Evolutionary conservation across 2,797 vertebrate species (phyloP), one percentile per base, ranked within the genome.

Genomic region (Sebastes steindachneri): DNA sequence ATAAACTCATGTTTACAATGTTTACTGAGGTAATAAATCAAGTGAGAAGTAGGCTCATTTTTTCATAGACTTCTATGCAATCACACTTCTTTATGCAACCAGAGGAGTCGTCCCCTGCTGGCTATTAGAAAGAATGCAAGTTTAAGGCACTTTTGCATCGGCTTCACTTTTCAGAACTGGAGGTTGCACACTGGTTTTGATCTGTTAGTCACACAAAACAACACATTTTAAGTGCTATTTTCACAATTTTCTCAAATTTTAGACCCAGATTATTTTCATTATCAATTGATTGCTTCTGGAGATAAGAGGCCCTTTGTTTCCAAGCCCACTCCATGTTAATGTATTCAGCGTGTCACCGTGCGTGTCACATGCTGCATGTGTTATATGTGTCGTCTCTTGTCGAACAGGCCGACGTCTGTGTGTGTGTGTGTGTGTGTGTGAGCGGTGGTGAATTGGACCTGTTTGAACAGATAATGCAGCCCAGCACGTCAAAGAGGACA

Each of bases 401-500:
- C 7, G 59, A 89, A 90, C 87, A 90, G 88, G 69, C 73, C 17
- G 0, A 25, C 19, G 73, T 86, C 81, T 87, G 88, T 88, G 68
- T 54, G 72, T 48, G 74, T 57, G 54, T 31, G 26, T 26, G 26
- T 26, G 26, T 26, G 28, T 21, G 37, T 68, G 70, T 37, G 76
- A 86, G 78, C 58, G 5, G 54, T 17, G 65, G 62, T 60, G 75
- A 86, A 87, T 76, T 51, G 73, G 88, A 86, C 84, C 75, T 68
- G 86, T 85, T 89, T 89, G 78, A 88, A 87, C 76, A 75, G 86
- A 92, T 91, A 89, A 91, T 80, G 76, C 72, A 55, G 77, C 74
- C 77, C 83, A 23, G 77, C 85, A 75, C 76, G 88, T 92, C 85
- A 91, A 85, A 86, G 83, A 81, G 89, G 86, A 93, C 92, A 93